These are phyloP conservation scores for Sesamia inferens DNA, from an alignment of 2,888 invertebrate species.

Conservation along the genomic window DNA sequence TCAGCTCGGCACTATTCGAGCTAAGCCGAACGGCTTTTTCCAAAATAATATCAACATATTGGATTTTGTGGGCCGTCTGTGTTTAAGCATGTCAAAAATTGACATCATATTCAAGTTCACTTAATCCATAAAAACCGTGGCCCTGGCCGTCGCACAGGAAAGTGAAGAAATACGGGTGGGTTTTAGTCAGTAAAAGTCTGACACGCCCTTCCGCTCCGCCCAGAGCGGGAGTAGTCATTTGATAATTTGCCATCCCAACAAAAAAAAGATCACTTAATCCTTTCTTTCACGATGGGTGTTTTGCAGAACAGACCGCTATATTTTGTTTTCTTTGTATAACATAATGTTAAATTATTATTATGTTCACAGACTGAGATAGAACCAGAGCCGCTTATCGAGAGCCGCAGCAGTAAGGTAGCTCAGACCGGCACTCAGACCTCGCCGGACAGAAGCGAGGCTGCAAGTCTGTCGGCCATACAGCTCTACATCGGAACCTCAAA, in stretches of 20 bases:
- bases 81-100: neutral
- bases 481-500: slow-evolving; percentile 60
- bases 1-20: no score
- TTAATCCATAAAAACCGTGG: neutral
- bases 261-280: neutral
- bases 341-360: neutral
- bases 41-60: neutral
- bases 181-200: no score
- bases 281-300: neutral
- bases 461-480: slow-evolving; percentile 53
- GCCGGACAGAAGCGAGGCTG: slow-evolving; percentile 85
- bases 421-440: slow-evolving; percentile 93
- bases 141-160: no score
- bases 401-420: slow-evolving; percentile 77
- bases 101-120: no score
- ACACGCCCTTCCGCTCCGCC: no score
- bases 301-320: neutral
- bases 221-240: no score
- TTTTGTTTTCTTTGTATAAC: neutral
- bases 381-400: slow-evolving; percentile 67
- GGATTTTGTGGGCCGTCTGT: neutral
- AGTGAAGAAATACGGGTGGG: no score
- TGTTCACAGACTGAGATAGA: slow-evolving; percentile 74
- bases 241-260: no score
- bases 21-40: neutral